These are phyloP conservation scores for Pseudomugil gertrudae DNA, from an alignment of 2,797 vertebrate genomes.

Conservation along the genomic window DNA sequence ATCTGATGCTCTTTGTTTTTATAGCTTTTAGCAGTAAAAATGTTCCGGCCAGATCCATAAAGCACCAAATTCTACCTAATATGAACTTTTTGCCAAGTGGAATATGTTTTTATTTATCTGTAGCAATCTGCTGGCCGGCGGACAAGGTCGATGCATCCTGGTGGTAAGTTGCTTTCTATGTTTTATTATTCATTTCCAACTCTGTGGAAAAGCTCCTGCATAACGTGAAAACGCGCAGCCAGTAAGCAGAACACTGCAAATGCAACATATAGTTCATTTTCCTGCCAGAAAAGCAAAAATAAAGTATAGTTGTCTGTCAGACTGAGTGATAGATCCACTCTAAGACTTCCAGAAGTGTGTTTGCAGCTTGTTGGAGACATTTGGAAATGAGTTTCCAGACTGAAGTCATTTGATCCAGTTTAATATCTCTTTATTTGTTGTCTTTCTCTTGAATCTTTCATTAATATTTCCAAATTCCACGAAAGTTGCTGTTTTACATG, in stretches of 20 bases:
- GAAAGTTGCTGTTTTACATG: conserved; percentile 27
- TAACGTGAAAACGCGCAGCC: not conserved
- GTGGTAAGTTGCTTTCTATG: conserved; percentile 86
- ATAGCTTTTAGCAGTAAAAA: conserved; percentile 50
- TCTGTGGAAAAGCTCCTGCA: not conserved
- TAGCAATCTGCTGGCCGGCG: conserved; percentile 86
- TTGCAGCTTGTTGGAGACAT: conserved; percentile 23
- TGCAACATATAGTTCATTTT: not conserved
- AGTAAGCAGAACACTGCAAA: no score
- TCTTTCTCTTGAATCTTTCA: conserved; percentile 25
- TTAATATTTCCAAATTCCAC: conserved; percentile 32
- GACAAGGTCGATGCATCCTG: conserved; percentile 91
- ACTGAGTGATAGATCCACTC: not conserved
- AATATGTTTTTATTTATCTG: conserved; percentile 88
- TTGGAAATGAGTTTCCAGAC: conserved; percentile 35
- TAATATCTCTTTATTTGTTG: conserved; percentile 52
- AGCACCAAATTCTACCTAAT: conserved; percentile 82
- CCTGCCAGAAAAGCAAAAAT: no score
- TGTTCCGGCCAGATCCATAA: conserved; percentile 69
- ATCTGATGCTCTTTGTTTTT: conserved; percentile 11
- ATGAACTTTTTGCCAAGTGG: conserved; percentile 91
- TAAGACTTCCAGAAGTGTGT: conserved; percentile 18
- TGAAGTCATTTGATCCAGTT: conserved; percentile 39
- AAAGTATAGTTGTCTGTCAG: not conserved
- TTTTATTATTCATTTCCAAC: not conserved